Base-by-base conservation (phyloP, 2,797 vertebrate species). In the Todus mexicanus region DNA sequence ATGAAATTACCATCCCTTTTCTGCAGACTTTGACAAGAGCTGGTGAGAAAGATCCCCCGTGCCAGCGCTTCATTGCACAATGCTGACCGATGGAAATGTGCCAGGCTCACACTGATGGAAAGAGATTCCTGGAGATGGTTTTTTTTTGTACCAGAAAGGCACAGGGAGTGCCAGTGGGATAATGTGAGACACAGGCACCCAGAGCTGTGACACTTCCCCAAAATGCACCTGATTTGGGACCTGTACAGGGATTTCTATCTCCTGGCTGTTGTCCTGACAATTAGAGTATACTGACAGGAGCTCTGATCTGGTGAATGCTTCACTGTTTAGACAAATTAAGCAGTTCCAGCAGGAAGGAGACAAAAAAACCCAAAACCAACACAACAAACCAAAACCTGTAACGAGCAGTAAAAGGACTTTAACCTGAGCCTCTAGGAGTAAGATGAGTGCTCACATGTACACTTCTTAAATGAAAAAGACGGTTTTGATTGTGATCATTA, bases 141-240 rank as follows among this genome's bases (percentile, higher is more conserved):
- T 80, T 65, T 8, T 47, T n/a, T n/a, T n/a, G n/a, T n/a, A n/a
- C n/a, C n/a, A 3, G 63, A 37, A 73, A n/a, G 47, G 43, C n/a
- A 11, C 23, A 9, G 21, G 6, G 73, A 68, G 15, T 20, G 22
- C 27, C 2, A 11, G 23, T 13, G 33, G 26, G 53, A 6, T 2
- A n/a, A 57, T 29, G 68, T 0, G 0, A 40, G 61, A 66, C 31
- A 22, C 6, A 45, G 59, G 19, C 5, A 1, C 33, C 11, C 84
- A 20, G 35, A 79, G 33, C 51, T 7, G 12, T 8, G 59, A 37
- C 20, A 6, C 40, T 23, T 35, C 74, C 40, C 70, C 10, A 2
- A 22, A 79, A 63, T 3, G 15, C 27, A 11, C 65, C 54, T 45
- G 33, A 11, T 31, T 64, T 68, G 45, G 45, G 70, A 77, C 31